phyloP scores from a whole-genome alignment of 2,888 invertebrate species.

The Trissolcus japonicus region DNA sequence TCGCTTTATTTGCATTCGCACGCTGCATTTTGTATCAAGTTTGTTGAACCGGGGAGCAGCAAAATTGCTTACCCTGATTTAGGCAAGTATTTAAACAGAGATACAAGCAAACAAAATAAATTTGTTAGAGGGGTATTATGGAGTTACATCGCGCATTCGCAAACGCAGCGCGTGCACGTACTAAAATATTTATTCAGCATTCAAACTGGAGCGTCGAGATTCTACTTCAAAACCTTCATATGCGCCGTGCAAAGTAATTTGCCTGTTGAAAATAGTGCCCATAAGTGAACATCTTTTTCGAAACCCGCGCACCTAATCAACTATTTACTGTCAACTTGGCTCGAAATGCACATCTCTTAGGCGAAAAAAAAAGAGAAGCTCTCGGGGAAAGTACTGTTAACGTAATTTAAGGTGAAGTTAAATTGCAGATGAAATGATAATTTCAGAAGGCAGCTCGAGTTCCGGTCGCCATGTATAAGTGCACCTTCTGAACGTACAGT shows the following conservation, averaged over 20 bases:
- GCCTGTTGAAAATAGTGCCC: conserved; percentile 34
- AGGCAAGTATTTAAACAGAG: conserved; percentile 43
- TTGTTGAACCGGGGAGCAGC: conserved; percentile 28
- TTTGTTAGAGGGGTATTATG: conserved; percentile 44
- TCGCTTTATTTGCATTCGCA: conserved; percentile 44
- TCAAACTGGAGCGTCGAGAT: conserved; percentile 46
- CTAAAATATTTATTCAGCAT: conserved; percentile 54
- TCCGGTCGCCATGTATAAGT: conserved; percentile 9
- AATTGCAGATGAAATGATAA: conserved; percentile 8
- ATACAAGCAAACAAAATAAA: conserved; percentile 49
- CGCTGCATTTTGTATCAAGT: conserved; percentile 38
- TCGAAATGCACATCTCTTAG: neutral
- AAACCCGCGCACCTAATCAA: conserved; percentile 36
- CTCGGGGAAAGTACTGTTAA: neutral
- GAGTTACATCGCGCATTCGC: conserved; percentile 44
- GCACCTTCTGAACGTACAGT: conserved; percentile 29
- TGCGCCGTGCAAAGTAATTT: conserved; percentile 45
- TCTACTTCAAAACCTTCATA: conserved; percentile 49
- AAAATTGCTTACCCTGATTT: conserved; percentile 44
- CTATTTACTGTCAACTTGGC: conserved; percentile 14
- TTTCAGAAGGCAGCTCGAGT: conserved; percentile 8
- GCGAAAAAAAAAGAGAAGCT: no score
- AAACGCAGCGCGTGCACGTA: conserved; percentile 40
- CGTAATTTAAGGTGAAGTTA: neutral
- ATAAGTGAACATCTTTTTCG: conserved; percentile 29